Base-by-base conservation (phyloP, 1,140 invertebrate species). In the Meloidogyne floridensis region DNA sequence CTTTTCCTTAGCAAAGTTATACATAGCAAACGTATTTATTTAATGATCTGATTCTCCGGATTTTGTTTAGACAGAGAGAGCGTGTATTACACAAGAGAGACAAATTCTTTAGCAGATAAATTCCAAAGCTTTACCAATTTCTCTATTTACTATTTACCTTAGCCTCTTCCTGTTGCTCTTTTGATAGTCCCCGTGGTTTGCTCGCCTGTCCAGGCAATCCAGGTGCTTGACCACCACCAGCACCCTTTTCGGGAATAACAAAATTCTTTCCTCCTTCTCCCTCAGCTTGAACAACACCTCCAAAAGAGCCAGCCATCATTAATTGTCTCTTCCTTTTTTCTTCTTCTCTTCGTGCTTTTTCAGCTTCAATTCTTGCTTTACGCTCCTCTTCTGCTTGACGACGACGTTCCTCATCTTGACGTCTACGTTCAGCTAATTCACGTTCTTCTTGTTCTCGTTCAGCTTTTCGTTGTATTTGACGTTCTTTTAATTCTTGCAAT, bases 101-200 rank as follows among this genome's bases (percentile, higher is more conserved):
- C 47, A 47, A 47, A 47, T 32, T 32, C 32, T 32, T 32, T 32
- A 32, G 32, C 32, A 32, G 32, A 32, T 32, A 32, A 32, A 32
- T 51, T 73, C 72, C 72, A 42, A 1, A 15, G 72, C 75, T 43
- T 3, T 4, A 11, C 75, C 75, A 51, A 18, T 56, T 51, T 51
- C 75, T 20, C 75, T 32, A 53, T 13, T 59, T 10, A 15, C 69
- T 65, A 13, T 47, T 32, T 76, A 84, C 82, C 91, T 95, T 96
- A 93, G 98, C 98, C 91, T 98, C 96, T 91, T 97, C 97, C 88
- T 98, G 92, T 92, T 99, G 97, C 92, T 99, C 97, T 92, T 97
- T 98, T 91, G 97, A 98, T 93, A 98, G 98, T 92, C 95, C 96
- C 90, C 96, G 56, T n/a, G 80, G 74, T 71, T 81, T 79, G 65